Base-by-base conservation (phyloP, 2,797 vertebrate genomes). In the Eleutherodactylus coqui region DNA sequence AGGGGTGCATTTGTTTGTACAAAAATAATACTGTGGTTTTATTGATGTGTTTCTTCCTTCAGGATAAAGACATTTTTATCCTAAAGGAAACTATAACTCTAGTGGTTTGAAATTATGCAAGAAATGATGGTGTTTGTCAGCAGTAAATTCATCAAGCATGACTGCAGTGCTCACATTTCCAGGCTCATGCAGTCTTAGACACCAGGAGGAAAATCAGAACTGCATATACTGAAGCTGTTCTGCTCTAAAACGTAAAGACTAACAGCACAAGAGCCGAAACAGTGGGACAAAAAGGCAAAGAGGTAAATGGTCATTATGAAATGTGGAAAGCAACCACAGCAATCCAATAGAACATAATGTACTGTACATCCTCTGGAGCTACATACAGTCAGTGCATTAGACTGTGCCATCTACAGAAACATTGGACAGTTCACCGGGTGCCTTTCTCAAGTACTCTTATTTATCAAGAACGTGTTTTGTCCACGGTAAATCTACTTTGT, bases 1-100 rank as follows among this genome's bases (percentile, higher is more conserved):
- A 47, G 29, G 19, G 76, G 76, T 19, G 11, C 38, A 60, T 73
- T 70, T 73, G 34, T 58, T 38, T 82, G 16, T 16, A 21, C 21
- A 19, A 43, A 13, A 58, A 60, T 17, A 38, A 5, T 10, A 11
- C 8, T 36, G 5, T 38, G 19, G 38, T 73, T 85, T 72, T 85
- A 79, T 79, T 73, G 51, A 79, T 85, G 69, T 79, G 53, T 75
- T 80, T 29, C 53, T 75, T 85, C 53, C 77, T 80, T 49, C 21
- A 72, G 76, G 84, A 77, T 58, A 17, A 85, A 75, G 67, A 32
- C 53, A 38, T 85, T 67, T 80, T 85, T 81, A 85, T 79, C 77
- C 84, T 53, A 64, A 60, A 85, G 84, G 67, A 77, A 85, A 34
- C 51, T 62, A 85, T 80, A 80, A 80, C 69, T 85, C 77, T 80